Evolutionary conservation across 1,140 invertebrate species (phyloP), one percentile per base, ranked within the genome.

Genomic region (Meloidogyne exigua): DNA sequence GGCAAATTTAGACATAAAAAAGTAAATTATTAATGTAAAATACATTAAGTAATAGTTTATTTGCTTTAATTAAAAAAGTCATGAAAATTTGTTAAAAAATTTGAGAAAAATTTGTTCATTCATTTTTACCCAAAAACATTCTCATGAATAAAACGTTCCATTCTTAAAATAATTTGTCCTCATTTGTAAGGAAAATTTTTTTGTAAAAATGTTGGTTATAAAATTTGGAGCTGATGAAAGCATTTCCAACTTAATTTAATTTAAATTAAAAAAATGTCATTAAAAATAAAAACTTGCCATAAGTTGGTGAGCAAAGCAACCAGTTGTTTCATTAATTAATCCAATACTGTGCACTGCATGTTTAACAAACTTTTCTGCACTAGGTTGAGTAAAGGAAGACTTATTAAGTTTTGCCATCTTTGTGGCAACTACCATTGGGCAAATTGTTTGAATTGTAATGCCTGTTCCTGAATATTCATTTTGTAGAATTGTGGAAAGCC

Each of bases 301-400:
- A 75, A 75, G 66, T 25, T 75, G 71, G n/a, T 75, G 74, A 12
- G 12, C 10, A 18, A 75, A 66, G 39, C 68, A 75, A 15, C 74
- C 70, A 36, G 57, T 44, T 3, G 74, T 75, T 49, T 75, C 74
- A 5, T 32, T 21, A 66, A 57, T 36, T 32, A 68, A 44, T 12
- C 74, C 74, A 75, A 75, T 62, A 28, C 64, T 75, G 9, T 36
- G 74, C 15, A 75, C 49, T 32, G 74, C 74, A 3, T 75, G 74
- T 1, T 25, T 10, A 15, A 23, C 74, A 49, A 75, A 75, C 10
- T 12, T 65, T 18, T 12, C 44, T 25, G 75, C 13, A 15, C 23
- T 39, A 2, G 85, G 85, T 18, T 65, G 72, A 68, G 87, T 86
- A 64, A 86, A 83, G 11, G 85, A 86, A 0, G 81, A 39, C 12